Percentiles rank a stretch among this genome's conserved stretches.
phyloP scores from a whole-genome alignment of 2,113 vertebrate species.

The Platichthys flesus region DNA sequence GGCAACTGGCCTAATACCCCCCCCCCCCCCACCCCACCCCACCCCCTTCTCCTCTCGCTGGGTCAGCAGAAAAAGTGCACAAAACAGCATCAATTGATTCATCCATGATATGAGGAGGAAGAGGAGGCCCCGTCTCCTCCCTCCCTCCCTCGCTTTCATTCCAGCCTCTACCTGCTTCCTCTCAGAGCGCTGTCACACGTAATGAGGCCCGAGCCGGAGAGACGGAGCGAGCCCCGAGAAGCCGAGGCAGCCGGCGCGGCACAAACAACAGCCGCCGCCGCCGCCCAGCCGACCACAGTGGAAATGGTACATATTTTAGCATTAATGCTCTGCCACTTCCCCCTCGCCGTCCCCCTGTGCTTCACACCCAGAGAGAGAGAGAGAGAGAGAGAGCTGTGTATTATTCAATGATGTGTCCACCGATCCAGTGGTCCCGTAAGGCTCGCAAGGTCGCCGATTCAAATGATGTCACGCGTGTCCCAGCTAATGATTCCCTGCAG shows the following conservation, averaged over 20 bases:
- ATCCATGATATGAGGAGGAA: conserved; percentile 76
- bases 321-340: conserved; percentile 68
- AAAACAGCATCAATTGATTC: conserved; percentile 79
- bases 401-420: conserved; percentile 69
- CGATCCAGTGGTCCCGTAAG: conserved; percentile 38
- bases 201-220: conserved; percentile 75
- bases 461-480: conserved; percentile 62
- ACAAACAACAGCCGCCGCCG: conserved; percentile 59
- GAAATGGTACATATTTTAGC: conserved; percentile 79
- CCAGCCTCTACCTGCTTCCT: conserved; percentile 52
- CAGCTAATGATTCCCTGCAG: conserved; percentile 57
- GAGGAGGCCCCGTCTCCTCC: conserved; percentile 50
- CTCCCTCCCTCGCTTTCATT: conserved; percentile 56
- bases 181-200: conserved; percentile 71
- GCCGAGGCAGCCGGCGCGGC: conserved; percentile 47
- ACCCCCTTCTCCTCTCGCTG: conserved; percentile 37
- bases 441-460: conserved; percentile 49
- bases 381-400: conserved; percentile 38
- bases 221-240: conserved; percentile 48
- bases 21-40: too few relatives aligned
- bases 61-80: conserved; percentile 80
- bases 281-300: conserved; percentile 60
- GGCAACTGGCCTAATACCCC: conserved; percentile 56
- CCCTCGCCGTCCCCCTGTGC: conserved; percentile 33
- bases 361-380: conserved; percentile 21